These are phyloP conservation scores for Cnemophilus loriae DNA, from an alignment of 2,113 vertebrate species.

Conservation along the genomic window DNA sequence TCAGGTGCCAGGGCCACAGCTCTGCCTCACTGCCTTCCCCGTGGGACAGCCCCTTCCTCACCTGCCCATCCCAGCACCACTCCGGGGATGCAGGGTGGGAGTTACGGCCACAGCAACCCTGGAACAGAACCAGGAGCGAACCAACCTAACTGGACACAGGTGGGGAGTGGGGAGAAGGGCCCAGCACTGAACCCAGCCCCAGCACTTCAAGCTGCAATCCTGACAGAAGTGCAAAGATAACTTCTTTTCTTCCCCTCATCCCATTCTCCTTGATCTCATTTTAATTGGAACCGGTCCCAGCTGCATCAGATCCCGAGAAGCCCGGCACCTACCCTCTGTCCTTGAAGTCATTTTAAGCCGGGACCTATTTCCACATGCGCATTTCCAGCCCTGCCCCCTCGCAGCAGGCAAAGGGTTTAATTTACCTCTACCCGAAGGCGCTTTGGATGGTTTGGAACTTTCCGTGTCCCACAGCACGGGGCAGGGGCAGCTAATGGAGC, in stretches of 20 bases:
- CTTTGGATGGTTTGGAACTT: background rate
- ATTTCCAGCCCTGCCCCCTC: background rate
- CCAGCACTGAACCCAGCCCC: background rate
- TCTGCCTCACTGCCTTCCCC: accelerated
- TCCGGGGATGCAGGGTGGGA: background rate
- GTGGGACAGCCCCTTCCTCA: accelerated
- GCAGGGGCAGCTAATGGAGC: background rate
- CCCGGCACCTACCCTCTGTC: background rate
- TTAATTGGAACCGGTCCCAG: background rate
- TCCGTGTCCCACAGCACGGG: background rate
- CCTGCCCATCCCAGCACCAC: accelerated
- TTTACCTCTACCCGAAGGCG: background rate
- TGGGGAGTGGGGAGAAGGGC: background rate
- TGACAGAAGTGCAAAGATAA: background rate
- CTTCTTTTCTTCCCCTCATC: too few species aligned
- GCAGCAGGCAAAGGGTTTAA: background rate
- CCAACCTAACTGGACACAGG: accelerated
- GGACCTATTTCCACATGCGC: background rate
- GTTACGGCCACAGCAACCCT: background rate
- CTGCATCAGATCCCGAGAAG: background rate
- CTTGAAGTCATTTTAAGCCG: background rate
- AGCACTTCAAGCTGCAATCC: accelerated
- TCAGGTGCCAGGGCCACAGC: background rate
- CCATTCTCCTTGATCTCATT: slow-evolving; percentile 27
- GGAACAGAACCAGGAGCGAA: too few species aligned